These are phyloP conservation scores for Schizaphis graminum DNA, from an alignment of 2,888 invertebrate species.

Conservation along the genomic window DNA sequence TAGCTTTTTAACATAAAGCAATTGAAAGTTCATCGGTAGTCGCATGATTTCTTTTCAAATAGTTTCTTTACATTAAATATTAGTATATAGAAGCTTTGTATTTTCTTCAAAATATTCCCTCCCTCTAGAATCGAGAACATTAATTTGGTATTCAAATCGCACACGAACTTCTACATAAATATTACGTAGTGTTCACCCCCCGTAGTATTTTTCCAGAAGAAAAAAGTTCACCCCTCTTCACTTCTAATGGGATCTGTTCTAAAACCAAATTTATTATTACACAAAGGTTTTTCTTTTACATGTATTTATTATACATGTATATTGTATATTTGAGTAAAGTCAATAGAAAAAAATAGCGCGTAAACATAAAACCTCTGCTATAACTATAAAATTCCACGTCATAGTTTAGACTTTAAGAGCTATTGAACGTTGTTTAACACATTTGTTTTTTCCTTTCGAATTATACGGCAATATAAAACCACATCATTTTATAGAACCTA, in stretches of 20 bases:
- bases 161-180: conserved; percentile 44
- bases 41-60: not conserved
- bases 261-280: conserved; percentile 56
- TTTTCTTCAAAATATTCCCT: not conserved
- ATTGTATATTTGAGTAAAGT: conserved; percentile 12
- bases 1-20: not conserved
- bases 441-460: not conserved
- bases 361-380: conserved; percentile 10
- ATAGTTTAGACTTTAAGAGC: not conserved
- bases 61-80: not conserved
- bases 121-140: not conserved
- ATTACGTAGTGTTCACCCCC: conserved; percentile 33
- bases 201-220: not conserved
- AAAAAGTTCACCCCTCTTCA: conserved; percentile 30
- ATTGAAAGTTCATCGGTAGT: not conserved
- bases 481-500: not conserved
- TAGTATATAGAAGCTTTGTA: not conserved
- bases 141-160: conserved; percentile 64
- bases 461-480: not conserved
- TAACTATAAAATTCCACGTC: not conserved
- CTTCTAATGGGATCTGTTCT: not conserved
- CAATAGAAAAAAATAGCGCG: not conserved
- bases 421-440: not conserved
- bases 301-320: not conserved
- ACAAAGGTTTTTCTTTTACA: conserved; percentile 34